Percentiles rank a stretch among this genome's conserved stretches.
Evolutionary conservation across 2,797 vertebrate species (phyloP).

Genomic region (Darevskia nairensis): DNA sequence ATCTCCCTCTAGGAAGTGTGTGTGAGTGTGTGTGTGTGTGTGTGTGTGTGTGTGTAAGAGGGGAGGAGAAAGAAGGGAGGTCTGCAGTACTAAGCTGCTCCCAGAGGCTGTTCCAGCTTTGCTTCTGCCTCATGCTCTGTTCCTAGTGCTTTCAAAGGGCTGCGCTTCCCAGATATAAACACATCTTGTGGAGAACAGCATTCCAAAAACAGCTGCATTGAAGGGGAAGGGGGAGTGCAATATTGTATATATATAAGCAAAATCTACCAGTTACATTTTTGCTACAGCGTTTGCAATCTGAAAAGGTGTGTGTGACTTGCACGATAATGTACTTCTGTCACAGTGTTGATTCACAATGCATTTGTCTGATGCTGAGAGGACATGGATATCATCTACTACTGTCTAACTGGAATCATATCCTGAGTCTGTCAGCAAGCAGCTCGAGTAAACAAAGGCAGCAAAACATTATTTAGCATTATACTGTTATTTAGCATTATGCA

Average conservation of each 20-base stretch:
- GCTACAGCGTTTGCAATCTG: background rate
- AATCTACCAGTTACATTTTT: background rate
- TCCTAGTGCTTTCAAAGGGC: constrained; percentile 3
- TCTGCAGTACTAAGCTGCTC: constrained; percentile 13
- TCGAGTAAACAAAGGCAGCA: background rate
- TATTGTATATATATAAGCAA: background rate
- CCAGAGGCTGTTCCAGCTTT: background rate
- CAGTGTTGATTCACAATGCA: background rate
- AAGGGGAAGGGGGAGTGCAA: background rate
- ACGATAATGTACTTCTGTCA: background rate
- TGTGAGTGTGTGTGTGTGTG: no score
- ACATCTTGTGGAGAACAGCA: background rate
- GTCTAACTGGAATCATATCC: background rate
- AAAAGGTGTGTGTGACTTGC: background rate
- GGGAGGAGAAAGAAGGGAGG: background rate
- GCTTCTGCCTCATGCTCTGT: background rate
- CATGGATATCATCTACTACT: background rate
- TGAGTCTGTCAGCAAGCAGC: background rate
- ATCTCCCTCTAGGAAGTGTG: background rate
- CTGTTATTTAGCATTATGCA: background rate
- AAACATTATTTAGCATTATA: no score
- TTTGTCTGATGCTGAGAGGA: background rate
- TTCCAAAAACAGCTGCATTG: background rate
- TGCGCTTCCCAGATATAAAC: background rate
- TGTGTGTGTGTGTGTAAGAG: background rate